These are phyloP conservation scores for Neomicropteryx cornuta DNA, from an alignment of 1,140 invertebrate genomes.

Conservation along the genomic window DNA sequence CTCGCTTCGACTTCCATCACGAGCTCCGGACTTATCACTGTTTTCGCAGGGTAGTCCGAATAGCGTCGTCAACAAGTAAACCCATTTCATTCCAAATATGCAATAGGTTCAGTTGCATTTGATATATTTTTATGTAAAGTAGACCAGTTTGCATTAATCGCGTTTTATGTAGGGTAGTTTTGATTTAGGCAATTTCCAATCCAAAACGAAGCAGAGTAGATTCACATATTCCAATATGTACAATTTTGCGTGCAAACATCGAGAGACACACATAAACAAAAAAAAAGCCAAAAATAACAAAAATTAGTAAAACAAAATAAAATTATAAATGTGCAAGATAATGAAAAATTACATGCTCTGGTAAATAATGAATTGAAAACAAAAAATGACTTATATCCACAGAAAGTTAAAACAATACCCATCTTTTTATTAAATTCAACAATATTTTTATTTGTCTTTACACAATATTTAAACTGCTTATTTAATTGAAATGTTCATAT, in stretches of 20 bases:
- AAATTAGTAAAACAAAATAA: slow-evolving; percentile 20
- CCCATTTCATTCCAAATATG: slow-evolving; percentile 13
- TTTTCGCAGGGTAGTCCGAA: slow-evolving; percentile 12
- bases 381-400: slow-evolving; percentile 6
- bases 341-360: slow-evolving; percentile 3
- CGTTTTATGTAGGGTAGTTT: too few relatives aligned
- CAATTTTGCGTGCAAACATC: slow-evolving; percentile 18
- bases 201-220: too few relatives aligned
- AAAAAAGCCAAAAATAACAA: slow-evolving; percentile 36
- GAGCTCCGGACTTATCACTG: slow-evolving; percentile 78
- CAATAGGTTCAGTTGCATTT: slow-evolving; percentile 11
- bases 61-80: slow-evolving; percentile 14
- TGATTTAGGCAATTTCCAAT: too few relatives aligned
- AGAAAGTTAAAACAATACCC: slow-evolving; percentile 4
- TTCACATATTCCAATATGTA: too few relatives aligned
- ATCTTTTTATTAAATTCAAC: too few relatives aligned
- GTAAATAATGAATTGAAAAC: slow-evolving; percentile 11
- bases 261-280: slow-evolving; percentile 44
- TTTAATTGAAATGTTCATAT: too few relatives aligned
- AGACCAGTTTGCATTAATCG: not conserved
- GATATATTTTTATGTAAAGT: slow-evolving; percentile 8
- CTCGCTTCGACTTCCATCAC: slow-evolving; percentile 79
- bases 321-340: slow-evolving; percentile 11
- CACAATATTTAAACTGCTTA: too few relatives aligned
- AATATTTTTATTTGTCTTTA: too few relatives aligned